Evolutionary conservation across 1,140 invertebrate genomes (phyloP).

Genomic region (Camponotus pennsylvanicus): DNA sequence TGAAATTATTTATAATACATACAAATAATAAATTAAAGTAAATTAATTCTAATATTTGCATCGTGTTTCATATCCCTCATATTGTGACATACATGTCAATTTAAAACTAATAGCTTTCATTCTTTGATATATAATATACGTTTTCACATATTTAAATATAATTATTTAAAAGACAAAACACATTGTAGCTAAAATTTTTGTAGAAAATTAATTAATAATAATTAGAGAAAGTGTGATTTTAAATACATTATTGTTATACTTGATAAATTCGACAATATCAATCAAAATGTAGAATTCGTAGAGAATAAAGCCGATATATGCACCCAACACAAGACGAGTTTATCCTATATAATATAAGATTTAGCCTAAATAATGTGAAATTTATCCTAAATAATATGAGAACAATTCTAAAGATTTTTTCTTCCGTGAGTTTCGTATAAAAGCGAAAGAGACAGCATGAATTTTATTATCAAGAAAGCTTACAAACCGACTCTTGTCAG

Average conservation of each 20-base stretch:
- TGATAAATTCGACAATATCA: background rate
- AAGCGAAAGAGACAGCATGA: background rate
- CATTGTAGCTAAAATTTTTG: background rate
- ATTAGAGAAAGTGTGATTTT: background rate
- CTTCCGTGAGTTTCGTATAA: constrained; percentile 6
- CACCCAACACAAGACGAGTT: background rate
- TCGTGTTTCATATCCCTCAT: too few relatives aligned
- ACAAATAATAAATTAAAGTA: background rate
- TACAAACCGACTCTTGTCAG: constrained; percentile 37
- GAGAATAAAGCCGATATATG: background rate
- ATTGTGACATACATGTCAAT: background rate
- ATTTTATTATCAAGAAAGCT: background rate
- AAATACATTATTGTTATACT: background rate
- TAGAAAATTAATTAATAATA: background rate
- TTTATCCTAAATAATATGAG: background rate
- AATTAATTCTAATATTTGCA: background rate
- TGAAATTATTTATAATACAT: background rate
- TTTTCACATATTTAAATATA: background rate
- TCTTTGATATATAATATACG: background rate
- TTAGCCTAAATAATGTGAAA: too few relatives aligned
- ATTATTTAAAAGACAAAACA: background rate
- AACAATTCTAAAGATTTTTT: background rate
- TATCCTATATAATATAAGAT: background rate
- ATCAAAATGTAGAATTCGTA: background rate
- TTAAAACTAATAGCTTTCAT: background rate